Base-by-base conservation (phyloP, 1,140 invertebrate genomes). In the Dicyema japonicum region DNA sequence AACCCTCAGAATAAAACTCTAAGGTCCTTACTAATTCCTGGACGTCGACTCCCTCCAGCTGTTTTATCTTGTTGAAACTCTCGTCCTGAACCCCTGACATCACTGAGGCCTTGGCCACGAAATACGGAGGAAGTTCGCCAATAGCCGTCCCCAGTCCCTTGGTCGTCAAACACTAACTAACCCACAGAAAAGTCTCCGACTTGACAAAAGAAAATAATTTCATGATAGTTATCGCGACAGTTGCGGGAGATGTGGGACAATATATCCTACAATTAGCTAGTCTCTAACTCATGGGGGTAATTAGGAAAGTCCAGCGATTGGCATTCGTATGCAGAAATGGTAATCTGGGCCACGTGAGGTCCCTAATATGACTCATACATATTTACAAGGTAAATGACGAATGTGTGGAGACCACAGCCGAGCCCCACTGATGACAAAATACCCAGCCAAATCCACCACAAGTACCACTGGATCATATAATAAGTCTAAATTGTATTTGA, bases 321-420 rank as follows among this genome's bases (percentile, higher is more conserved):
- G 51, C 88, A 97, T 52, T 92, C 80, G 49, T 85, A 88, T 0
- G 78, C 88, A 22, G 88, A 85, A 40, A 94, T 56, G 5, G 85
- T 92, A n/a, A 97, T 85, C 29, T 68, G 35, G 24, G 59, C 59
- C 36, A 64, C 62, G 40, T 59, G 57, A 22, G 60, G 61, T 34
- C 60, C 60, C 55, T 57, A 39, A 24, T 38, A 39, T 29, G 34
- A 25, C 22, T 32, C 22, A 19, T 25, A 4, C 16, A 71, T 67
- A 13, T 74, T 72, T 13, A 82, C 80, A 36, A 94, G 54, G 49
- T 94, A 97, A 19, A 97, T 56, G 8, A 97, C 57, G 57, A 97
- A 97, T 27, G 85, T 97, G 47, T 97, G 88, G 15, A 94, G 60
- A 4, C 85, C 88, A 0, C 80, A 90, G 8, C 88, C 88, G 17